These are phyloP conservation scores for Genyomyrus donnyi DNA, from an alignment of 2,113 vertebrate genomes.

Conservation along the genomic window DNA sequence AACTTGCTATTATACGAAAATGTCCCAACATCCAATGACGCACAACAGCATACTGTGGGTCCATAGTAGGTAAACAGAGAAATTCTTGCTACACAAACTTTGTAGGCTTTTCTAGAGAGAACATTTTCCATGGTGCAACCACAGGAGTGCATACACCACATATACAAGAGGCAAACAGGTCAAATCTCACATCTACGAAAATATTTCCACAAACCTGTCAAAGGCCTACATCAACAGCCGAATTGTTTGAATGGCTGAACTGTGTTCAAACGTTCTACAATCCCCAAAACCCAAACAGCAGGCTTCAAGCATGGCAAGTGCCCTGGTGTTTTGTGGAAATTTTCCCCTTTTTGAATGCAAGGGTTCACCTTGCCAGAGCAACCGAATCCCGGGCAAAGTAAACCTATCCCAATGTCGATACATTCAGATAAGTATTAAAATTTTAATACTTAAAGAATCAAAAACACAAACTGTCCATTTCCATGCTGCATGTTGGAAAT, in stretches of 20 bases:
- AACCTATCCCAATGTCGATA: background rate
- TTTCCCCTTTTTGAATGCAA: background rate
- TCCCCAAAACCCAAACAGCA: background rate
- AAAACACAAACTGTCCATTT: background rate
- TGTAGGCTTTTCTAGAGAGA: background rate
- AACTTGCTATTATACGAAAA: background rate
- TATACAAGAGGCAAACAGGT: background rate
- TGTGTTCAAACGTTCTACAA: background rate
- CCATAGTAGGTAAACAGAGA: background rate
- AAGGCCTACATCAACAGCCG: background rate
- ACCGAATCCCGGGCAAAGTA: background rate
- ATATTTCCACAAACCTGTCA: background rate
- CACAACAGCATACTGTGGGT: background rate
- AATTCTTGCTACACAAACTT: background rate
- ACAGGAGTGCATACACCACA: background rate
- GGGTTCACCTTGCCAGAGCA: background rate
- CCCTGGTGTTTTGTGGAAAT: background rate
- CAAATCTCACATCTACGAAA: background rate
- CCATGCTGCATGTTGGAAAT: background rate
- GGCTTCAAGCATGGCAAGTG: background rate
- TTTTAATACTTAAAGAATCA: background rate
- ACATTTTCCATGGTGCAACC: background rate
- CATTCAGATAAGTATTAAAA: background rate
- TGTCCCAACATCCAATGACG: background rate
- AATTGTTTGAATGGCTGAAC: background rate